Conservation (phyloP, 1,140 invertebrate genomes). For the Drosophila sproati region DNA sequence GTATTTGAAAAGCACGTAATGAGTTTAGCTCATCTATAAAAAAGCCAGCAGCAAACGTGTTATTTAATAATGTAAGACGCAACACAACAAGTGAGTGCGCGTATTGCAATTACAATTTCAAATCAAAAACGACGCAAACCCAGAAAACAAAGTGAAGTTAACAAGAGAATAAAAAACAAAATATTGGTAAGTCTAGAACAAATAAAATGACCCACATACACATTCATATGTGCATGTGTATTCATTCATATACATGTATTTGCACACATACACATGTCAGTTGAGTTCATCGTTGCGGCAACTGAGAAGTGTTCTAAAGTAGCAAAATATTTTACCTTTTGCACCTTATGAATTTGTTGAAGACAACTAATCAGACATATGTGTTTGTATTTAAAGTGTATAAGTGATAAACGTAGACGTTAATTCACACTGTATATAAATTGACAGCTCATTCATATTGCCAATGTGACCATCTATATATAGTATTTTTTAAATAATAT, state of each 20-base stretch:
- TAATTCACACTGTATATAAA: constrained; percentile 25
- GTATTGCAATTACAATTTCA: constrained; percentile 9
- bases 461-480: constrained; percentile 35
- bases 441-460: constrained; percentile 32
- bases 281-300: constrained; percentile 39
- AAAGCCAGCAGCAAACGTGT: constrained; percentile 44
- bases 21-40: constrained; percentile 13
- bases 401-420: neutral
- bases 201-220: constrained; percentile 46
- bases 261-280: constrained; percentile 27
- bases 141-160: constrained; percentile 14
- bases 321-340: constrained; percentile 12
- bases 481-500: constrained; percentile 15
- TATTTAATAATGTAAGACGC: constrained; percentile 66
- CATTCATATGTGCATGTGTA: neutral
- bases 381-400: neutral
- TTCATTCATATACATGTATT: constrained; percentile 25
- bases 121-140: neutral
- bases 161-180: neutral
- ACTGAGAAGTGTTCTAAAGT: constrained; percentile 30
- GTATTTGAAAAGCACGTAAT: constrained; percentile 12
- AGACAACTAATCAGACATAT: neutral
- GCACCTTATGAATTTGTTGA: neutral
- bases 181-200: constrained; percentile 41
- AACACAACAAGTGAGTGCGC: constrained; percentile 56